A percentile compares a stretch with the other conserved stretches of the same genome.
Evolutionary conservation across 2,113 vertebrate species (phyloP).

Genomic region (Drymodes brunneopygia): DNA sequence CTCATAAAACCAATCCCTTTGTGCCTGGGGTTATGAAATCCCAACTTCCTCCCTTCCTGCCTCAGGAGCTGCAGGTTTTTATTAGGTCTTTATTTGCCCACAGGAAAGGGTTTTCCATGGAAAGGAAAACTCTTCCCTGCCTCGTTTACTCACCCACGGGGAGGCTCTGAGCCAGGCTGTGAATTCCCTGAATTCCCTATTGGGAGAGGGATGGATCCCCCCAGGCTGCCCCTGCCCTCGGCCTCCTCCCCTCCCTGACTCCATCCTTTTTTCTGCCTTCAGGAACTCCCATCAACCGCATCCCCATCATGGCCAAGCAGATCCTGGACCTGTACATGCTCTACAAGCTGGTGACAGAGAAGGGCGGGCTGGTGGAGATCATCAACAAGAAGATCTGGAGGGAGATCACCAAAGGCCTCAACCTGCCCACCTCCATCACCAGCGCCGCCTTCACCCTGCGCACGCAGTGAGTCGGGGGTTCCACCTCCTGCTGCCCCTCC

Average conservation of each 20-base stretch:
- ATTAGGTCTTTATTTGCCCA: not conserved
- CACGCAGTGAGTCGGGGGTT: constrained; percentile 85
- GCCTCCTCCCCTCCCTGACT: not conserved
- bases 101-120: too few species aligned
- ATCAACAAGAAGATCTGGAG: constrained; percentile 99
- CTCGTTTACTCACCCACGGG: not conserved
- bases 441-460: constrained; percentile 96
- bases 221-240: too few species aligned
- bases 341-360: constrained; percentile 95
- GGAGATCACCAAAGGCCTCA: constrained; percentile 97
- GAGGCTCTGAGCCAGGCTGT: too few species aligned
- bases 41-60: not conserved
- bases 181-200: not conserved
- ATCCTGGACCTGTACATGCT: constrained; percentile 94
- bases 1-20: not conserved
- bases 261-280: not conserved
- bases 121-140: not conserved
- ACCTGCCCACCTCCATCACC: constrained; percentile 97
- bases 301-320: constrained; percentile 99
- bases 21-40: not conserved
- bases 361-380: constrained; percentile 95
- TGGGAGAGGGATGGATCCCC: not conserved
- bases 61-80: not conserved
- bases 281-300: constrained; percentile 97
- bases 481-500: too few species aligned